phyloP scores from a whole-genome alignment of 2,888 invertebrate genomes.

The Octodonta nipae region DNA sequence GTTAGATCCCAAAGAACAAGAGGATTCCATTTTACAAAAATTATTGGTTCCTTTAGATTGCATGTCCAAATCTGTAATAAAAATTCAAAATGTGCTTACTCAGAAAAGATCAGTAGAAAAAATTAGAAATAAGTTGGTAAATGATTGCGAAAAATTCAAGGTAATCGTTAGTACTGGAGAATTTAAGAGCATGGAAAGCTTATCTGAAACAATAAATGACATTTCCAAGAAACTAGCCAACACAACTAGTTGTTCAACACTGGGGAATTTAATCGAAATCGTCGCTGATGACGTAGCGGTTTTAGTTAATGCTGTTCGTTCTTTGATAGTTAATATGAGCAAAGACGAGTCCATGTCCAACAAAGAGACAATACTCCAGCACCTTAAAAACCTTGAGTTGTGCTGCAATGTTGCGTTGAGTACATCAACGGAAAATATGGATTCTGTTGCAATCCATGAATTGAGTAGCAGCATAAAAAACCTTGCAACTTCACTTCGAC shows the following conservation, averaged over 20 bases:
- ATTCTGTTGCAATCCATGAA: conserved; percentile 9
- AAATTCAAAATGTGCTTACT: conserved; percentile 24
- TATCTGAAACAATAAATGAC: too few species aligned
- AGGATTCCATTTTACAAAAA: conserved; percentile 26
- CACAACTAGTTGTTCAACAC: too few species aligned
- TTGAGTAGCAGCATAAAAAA: conserved; percentile 5
- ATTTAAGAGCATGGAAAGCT: too few species aligned
- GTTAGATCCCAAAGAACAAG: conserved; percentile 15
- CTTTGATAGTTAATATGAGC: too few species aligned
- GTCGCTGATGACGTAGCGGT: too few species aligned
- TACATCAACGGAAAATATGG: conserved; percentile 7
- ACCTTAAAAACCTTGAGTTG: conserved; percentile 2
- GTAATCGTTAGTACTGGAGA: too few species aligned
- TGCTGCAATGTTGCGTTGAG: conserved; percentile 3
- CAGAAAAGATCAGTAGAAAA: conserved; percentile 15
- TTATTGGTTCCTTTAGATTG: conserved; percentile 28
- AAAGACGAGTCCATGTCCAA: too few species aligned
- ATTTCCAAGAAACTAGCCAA: too few species aligned
- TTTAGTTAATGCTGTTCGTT: too few species aligned
- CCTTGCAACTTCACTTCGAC: conserved; percentile 3
- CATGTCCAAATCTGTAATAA: conserved; percentile 28
- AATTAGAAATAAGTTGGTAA: conserved; percentile 12
- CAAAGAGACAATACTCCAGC: too few species aligned
- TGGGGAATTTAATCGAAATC: too few species aligned
- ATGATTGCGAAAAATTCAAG: conserved; percentile 7